Percentiles rank a stretch among this genome's conserved stretches.
phyloP scores from a whole-genome alignment of 2,888 invertebrate species.

The Urechis unicinctus region DNA sequence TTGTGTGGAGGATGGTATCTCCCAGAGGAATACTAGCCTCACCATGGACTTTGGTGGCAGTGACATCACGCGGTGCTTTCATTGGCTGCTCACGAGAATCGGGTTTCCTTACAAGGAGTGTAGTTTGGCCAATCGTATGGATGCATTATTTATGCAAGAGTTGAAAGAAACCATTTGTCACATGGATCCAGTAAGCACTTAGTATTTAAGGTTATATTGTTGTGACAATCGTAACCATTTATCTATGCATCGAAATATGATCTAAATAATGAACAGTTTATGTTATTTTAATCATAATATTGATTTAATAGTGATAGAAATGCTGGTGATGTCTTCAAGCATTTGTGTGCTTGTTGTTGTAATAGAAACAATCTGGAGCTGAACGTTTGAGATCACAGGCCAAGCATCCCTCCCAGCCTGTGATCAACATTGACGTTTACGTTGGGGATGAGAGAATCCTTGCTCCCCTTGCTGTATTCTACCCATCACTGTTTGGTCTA shows the following conservation, averaged over 20 bases:
- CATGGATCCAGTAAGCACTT: constrained; percentile 62
- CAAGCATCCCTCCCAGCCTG: constrained; percentile 32
- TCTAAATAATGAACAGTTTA: too few species aligned
- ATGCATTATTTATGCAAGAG: constrained; percentile 70
- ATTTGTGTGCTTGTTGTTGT: too few species aligned
- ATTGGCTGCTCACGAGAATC: constrained; percentile 75
- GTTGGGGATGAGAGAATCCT: constrained; percentile 89
- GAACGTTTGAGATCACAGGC: too few species aligned
- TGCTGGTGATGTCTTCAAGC: too few species aligned
- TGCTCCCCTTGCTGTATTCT: constrained; percentile 80
- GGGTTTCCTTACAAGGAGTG: constrained; percentile 78
- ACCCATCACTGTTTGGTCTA: constrained; percentile 71
- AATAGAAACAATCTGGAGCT: too few species aligned
- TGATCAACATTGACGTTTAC: constrained; percentile 52
- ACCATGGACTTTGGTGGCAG: constrained; percentile 79
- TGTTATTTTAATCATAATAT: too few species aligned
- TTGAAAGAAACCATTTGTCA: constrained; percentile 87
- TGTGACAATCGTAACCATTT: too few species aligned
- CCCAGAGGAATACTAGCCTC: constrained; percentile 70
- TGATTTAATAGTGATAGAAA: too few species aligned
- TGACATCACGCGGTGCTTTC: constrained; percentile 83
- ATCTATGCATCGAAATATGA: too few species aligned
- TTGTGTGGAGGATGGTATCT: constrained; percentile 93
- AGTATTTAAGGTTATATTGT: too few species aligned
- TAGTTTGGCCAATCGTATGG: constrained; percentile 58